These are phyloP conservation scores for Ectemnius continuus DNA, from an alignment of 2,888 invertebrate species.

Conservation along the genomic window DNA sequence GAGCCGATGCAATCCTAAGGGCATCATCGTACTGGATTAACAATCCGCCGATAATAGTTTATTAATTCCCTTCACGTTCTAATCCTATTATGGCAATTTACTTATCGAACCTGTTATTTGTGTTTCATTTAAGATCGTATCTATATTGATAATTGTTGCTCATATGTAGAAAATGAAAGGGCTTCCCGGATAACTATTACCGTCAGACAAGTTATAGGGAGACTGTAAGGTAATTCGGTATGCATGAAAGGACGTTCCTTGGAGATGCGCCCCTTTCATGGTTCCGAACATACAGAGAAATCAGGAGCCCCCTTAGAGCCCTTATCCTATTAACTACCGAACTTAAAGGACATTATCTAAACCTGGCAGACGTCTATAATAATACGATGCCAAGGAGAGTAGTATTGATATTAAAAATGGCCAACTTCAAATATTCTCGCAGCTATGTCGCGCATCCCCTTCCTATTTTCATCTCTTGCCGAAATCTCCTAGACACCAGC, in stretches of 20 bases:
- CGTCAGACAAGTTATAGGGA: not conserved
- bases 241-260: conserved; percentile 76
- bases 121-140: no score
- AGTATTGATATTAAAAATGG: conserved; percentile 11
- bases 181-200: not conserved
- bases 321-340: conserved; percentile 73
- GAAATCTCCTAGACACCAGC: no score
- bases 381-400: conserved; percentile 43
- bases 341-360: conserved; percentile 63
- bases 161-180: no score
- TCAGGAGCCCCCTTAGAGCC: conserved; percentile 42
- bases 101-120: no score
- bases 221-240: conserved; percentile 69
- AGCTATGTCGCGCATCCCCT: conserved; percentile 55
- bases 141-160: no score
- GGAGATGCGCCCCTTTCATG: conserved; percentile 26
- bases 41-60: no score
- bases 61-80: no score
- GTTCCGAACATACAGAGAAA: conserved; percentile 47
- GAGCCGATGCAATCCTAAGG: no score
- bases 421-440: conserved; percentile 69
- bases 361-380: not conserved
- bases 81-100: no score
- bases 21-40: no score
- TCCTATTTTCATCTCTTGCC: not conserved